Conservation (phyloP, 2,113 vertebrate genomes). For the Percopsis transmontana region DNA sequence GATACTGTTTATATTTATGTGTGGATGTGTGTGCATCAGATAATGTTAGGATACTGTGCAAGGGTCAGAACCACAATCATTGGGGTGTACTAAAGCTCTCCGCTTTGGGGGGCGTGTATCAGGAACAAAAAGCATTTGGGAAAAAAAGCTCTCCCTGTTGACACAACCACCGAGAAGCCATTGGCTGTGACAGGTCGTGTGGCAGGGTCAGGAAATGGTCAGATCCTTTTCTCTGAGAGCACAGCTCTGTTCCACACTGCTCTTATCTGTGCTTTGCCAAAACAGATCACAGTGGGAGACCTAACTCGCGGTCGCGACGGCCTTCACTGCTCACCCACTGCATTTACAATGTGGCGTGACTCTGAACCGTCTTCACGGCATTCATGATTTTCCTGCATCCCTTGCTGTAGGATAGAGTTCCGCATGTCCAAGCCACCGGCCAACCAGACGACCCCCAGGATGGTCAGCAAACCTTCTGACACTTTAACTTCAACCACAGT, state of each 20-base stretch:
- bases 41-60: neutral
- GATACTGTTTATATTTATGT: neutral
- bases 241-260: conserved; percentile 29
- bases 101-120: neutral
- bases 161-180: conserved; percentile 26
- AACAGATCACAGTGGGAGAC: conserved; percentile 3
- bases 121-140: conserved; percentile 13
- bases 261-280: conserved; percentile 13
- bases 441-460: conserved; percentile 89
- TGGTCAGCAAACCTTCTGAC: conserved; percentile 90
- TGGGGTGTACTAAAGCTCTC: neutral
- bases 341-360: neutral
- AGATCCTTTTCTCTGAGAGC: conserved; percentile 59
- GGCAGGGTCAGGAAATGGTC: conserved; percentile 60
- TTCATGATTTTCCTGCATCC: conserved; percentile 19
- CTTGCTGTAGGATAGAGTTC: conserved; percentile 79
- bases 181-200: conserved; percentile 39
- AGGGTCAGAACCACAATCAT: conserved; percentile 4
- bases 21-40: neutral
- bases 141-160: conserved; percentile 23
- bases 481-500: conserved; percentile 82
- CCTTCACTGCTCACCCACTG: conserved; percentile 9
- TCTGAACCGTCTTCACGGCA: neutral
- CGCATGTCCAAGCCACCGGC: conserved; percentile 88
- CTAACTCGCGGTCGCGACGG: neutral